phyloP scores from a whole-genome alignment of 2,113 vertebrate genomes.

The Kryptolebias marmoratus region DNA sequence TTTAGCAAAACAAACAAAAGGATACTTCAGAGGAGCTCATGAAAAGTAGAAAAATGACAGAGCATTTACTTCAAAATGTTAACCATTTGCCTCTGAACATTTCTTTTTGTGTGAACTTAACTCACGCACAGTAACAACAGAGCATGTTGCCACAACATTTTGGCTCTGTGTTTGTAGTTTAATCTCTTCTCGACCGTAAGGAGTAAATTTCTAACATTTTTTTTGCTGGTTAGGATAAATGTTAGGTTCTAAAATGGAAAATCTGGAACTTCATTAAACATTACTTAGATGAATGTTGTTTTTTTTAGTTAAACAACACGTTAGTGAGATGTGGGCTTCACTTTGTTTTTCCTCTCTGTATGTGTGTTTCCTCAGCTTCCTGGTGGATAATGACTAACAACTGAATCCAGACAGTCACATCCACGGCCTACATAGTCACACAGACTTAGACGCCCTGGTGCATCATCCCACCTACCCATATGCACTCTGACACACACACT shows the following conservation, averaged over 20 bases:
- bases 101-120: too few relatives aligned
- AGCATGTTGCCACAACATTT: too few relatives aligned
- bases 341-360: background rate
- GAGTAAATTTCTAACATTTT: too few relatives aligned
- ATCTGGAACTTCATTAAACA: background rate
- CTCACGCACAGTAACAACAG: too few relatives aligned
- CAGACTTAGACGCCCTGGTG: constrained; percentile 49
- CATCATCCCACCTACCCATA: constrained; percentile 38
- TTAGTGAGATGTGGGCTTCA: constrained; percentile 1
- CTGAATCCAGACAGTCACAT: constrained; percentile 53
- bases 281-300: background rate
- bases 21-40: background rate
- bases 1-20: background rate
- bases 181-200: too few relatives aligned
- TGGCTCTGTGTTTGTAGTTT: too few relatives aligned
- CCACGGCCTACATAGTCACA: constrained; percentile 66
- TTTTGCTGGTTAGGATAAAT: background rate
- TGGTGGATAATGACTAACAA: constrained; percentile 98
- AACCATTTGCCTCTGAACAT: too few relatives aligned
- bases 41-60: too few relatives aligned
- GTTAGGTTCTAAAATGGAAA: background rate
- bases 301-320: background rate
- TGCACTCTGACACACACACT: background rate
- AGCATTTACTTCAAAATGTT: too few relatives aligned
- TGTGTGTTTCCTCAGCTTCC: constrained; percentile 83